Evolutionary conservation across 1,140 invertebrate species (phyloP), one percentile per base, ranked within the genome.

Genomic region (Drosophila asahinai): DNA sequence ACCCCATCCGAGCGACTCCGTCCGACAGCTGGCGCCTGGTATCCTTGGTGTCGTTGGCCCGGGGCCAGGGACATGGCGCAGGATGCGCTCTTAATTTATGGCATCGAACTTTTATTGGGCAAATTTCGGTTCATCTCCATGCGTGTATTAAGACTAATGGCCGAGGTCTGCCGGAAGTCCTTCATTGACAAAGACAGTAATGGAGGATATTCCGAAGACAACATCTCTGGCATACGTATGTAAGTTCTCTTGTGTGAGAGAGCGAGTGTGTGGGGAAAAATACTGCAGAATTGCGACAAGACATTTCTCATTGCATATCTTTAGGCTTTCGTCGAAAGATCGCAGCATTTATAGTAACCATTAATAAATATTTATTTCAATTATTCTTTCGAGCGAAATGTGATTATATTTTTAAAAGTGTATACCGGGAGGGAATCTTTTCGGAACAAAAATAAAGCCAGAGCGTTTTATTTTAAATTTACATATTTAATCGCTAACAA

Each of bases 111-210:
- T 92, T 92, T 91, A 92, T 92, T 92, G 83, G 86, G 86, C 68
- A 79, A 90, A 86, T 92, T 82, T 83, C 84, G 84, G 89, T 89
- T 89, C 84, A 90, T 86, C 83, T 91, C 66, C 87, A 91, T 91
- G 87, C 87, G 87, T 87, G 83, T 91, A 91, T 91, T 91, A 91
- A 91, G 87, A 91, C 83, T 81, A 91, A 91, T 91, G 83, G 83
- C 75, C 78, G 77, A 67, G 45, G 55, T 38, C 60, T 77, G 83
- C 79, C 79, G 83, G 79, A 86, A 86, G 83, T 86, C 65, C 83
- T 82, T 86, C 83, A 86, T 82, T 79, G 77, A 66, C 75, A 86
- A 82, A 79, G 67, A 71, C 63, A 71, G 67, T 57, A 47, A 36
- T 49, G 64, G n/a, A 47, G 63, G 40, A 71, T 30, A 47, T 27